These are phyloP conservation scores for Drosophila ezoana DNA, from an alignment of 2,888 invertebrate genomes.

Conservation along the genomic window DNA sequence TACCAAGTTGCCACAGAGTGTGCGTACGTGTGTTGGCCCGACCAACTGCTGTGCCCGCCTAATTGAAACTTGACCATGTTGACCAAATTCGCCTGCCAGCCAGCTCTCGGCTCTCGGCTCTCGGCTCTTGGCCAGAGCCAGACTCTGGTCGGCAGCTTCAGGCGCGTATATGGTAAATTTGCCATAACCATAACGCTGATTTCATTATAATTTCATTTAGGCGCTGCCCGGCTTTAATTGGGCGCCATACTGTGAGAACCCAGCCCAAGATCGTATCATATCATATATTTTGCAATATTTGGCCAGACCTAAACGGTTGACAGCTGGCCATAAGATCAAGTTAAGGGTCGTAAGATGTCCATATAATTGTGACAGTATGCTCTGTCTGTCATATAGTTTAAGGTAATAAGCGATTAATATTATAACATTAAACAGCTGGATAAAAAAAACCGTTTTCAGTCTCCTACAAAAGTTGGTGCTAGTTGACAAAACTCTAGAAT, in stretches of 20 bases:
- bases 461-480: too few relatives aligned
- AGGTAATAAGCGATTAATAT: not conserved
- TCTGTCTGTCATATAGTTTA: not conserved
- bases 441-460: too few relatives aligned
- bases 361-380: not conserved
- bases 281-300: conserved; percentile 17
- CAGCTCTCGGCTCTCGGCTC: conserved; percentile 21
- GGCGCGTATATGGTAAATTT: conserved; percentile 80
- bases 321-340: conserved; percentile 19
- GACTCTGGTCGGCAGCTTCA: conserved; percentile 14
- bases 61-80: conserved; percentile 82
- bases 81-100: conserved; percentile 69
- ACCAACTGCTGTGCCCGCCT: conserved; percentile 67
- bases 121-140: conserved; percentile 17
- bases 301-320: conserved; percentile 12
- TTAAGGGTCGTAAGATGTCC: conserved; percentile 21
- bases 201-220: conserved; percentile 80
- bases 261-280: conserved; percentile 22
- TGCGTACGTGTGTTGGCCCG: conserved; percentile 37
- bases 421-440: not conserved
- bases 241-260: conserved; percentile 78
- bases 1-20: conserved; percentile 44
- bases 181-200: conserved; percentile 81
- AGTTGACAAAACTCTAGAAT: too few relatives aligned
- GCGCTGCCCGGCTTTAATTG: conserved; percentile 75